phyloP scores from a whole-genome alignment of 1,140 invertebrate genomes.

The Acromyrmex echinatior region DNA sequence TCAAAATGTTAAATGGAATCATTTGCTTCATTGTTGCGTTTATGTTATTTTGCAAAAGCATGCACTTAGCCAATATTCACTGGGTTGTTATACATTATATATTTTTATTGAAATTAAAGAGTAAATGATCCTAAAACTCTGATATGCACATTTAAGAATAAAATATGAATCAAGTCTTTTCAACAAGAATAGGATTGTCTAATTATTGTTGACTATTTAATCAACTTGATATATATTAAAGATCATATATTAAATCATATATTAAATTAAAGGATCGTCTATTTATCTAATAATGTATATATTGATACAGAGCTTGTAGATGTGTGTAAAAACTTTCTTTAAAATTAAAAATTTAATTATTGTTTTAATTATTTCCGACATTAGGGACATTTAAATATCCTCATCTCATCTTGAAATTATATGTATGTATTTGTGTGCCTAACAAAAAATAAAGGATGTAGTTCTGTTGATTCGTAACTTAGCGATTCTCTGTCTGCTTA shows the following conservation, averaged over 20 bases:
- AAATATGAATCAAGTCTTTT: constrained; percentile 4
- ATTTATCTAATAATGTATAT: neutral
- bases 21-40: constrained; percentile 80
- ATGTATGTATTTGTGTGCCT: neutral
- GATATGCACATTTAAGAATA: neutral
- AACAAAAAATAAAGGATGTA: neutral
- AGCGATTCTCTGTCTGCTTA: constrained; percentile 3
- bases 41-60: constrained; percentile 80
- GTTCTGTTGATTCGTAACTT: constrained; percentile 10
- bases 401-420: no score
- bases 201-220: neutral
- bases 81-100: constrained; percentile 77
- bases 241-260: neutral
- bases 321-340: neutral
- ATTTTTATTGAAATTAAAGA: constrained; percentile 7
- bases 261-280: neutral
- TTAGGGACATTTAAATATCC: constrained; percentile 17
- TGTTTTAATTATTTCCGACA: constrained; percentile 13
- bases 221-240: neutral
- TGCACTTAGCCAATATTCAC: constrained; percentile 79
- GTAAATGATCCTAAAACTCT: neutral
- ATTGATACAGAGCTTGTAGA: neutral
- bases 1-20: constrained; percentile 66
- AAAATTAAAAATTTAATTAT: constrained; percentile 1
- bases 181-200: neutral